Evolutionary conservation across 2,797 vertebrate genomes (phyloP).

Genomic region (Champsocephalus gunnari): DNA sequence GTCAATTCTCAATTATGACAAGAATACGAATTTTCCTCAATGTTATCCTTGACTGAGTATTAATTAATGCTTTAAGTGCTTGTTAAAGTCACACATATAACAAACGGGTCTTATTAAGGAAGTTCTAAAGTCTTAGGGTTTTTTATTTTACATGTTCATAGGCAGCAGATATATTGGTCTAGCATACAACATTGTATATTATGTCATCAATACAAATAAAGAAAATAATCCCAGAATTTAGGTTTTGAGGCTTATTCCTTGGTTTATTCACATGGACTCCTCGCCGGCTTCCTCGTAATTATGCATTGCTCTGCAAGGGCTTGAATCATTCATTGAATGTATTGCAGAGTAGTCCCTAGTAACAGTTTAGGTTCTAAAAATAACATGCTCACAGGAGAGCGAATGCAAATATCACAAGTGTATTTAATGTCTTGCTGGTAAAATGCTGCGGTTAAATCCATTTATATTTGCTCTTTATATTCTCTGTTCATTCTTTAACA

Average conservation of each 20-base stretch:
- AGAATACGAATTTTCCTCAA: conserved; percentile 14
- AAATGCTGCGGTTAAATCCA: conserved; percentile 43
- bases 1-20: neutral
- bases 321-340: conserved; percentile 80
- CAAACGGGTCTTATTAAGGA: conserved; percentile 35
- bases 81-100: conserved; percentile 29
- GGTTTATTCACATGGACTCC: conserved; percentile 46
- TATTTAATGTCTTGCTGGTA: conserved; percentile 56
- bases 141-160: conserved; percentile 9
- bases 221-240: conserved; percentile 7
- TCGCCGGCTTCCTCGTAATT: conserved; percentile 61
- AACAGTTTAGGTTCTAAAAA: conserved; percentile 80
- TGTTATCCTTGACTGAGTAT: conserved; percentile 35
- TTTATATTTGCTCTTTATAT: conserved; percentile 30
- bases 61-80: conserved; percentile 37
- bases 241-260: conserved; percentile 37
- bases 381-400: conserved; percentile 58
- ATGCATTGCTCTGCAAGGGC: conserved; percentile 70
- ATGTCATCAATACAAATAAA: conserved; percentile 35
- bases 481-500: conserved; percentile 22
- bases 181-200: conserved; percentile 27
- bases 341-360: conserved; percentile 67
- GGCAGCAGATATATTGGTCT: conserved; percentile 24
- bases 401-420: conserved; percentile 66
- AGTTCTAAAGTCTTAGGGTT: conserved; percentile 42